phyloP scores from a whole-genome alignment of 2,113 vertebrate species.

The Rhineura floridana region DNA sequence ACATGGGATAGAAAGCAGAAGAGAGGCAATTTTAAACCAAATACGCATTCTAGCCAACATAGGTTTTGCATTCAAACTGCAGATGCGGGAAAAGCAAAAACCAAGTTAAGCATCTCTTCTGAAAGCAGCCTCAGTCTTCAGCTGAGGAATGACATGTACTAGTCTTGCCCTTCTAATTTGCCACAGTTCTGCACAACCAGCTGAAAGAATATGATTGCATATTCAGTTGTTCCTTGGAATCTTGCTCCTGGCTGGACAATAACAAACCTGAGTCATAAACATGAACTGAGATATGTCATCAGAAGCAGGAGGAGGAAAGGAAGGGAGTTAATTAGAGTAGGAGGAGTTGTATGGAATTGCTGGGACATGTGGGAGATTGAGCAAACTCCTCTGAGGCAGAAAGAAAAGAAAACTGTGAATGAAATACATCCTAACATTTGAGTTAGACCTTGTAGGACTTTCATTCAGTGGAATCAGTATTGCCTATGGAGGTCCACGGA shows the following conservation, averaged over 20 bases:
- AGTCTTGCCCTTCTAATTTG: background rate
- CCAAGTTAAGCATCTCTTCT: background rate
- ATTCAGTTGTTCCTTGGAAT: conserved; percentile 4
- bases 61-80: background rate
- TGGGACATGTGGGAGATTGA: background rate
- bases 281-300: background rate
- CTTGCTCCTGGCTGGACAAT: background rate
- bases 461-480: background rate
- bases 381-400: background rate
- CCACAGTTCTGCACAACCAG: background rate
- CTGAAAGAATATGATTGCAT: background rate
- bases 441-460: background rate
- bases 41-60: background rate
- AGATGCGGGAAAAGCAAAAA: background rate
- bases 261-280: background rate
- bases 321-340: background rate
- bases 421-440: background rate
- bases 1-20: background rate
- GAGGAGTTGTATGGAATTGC: background rate
- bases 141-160: background rate
- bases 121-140: background rate
- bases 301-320: background rate
- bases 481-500: background rate
- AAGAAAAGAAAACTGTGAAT: background rate
- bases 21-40: background rate